These are phyloP conservation scores for Nylanderia fulva DNA, from an alignment of 1,140 invertebrate genomes.

Conservation along the genomic window DNA sequence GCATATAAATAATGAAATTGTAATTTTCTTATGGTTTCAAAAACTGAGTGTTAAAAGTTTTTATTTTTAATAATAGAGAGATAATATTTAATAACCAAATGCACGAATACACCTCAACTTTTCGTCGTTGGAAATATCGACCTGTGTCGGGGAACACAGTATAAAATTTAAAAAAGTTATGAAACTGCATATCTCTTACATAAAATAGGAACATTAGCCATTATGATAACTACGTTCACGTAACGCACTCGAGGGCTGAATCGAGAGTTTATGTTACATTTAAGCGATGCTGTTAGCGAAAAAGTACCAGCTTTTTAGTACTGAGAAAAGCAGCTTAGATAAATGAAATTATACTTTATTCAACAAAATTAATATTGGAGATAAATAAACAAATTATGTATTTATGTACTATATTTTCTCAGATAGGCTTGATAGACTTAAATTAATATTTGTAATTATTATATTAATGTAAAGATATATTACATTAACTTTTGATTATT, in stretches of 20 bases:
- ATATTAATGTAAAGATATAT: background rate
- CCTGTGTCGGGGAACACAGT: background rate
- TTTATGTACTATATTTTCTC: background rate
- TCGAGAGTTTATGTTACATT: background rate
- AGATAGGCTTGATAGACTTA: too few relatives aligned
- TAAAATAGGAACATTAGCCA: slow-evolving; percentile 64
- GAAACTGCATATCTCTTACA: slow-evolving; percentile 70
- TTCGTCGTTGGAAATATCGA: slow-evolving; percentile 53
- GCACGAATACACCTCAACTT: background rate
- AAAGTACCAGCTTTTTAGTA: background rate
- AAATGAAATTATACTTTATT: background rate
- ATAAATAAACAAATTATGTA: background rate
- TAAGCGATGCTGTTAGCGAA: background rate
- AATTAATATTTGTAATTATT: slow-evolving; percentile 1
- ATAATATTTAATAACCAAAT: background rate
- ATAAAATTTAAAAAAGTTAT: slow-evolving; percentile 73
- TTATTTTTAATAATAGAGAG: background rate
- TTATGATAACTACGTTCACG: slow-evolving; percentile 56
- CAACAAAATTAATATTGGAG: background rate
- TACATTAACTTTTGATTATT: background rate
- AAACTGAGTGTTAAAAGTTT: background rate
- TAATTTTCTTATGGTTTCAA: slow-evolving; percentile 6
- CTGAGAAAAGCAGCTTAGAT: background rate
- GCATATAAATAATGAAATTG: background rate
- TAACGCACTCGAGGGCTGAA: slow-evolving; percentile 5